Evolutionary conservation across 1,140 invertebrate species (phyloP).

Genomic region (Gryon sp.): DNA sequence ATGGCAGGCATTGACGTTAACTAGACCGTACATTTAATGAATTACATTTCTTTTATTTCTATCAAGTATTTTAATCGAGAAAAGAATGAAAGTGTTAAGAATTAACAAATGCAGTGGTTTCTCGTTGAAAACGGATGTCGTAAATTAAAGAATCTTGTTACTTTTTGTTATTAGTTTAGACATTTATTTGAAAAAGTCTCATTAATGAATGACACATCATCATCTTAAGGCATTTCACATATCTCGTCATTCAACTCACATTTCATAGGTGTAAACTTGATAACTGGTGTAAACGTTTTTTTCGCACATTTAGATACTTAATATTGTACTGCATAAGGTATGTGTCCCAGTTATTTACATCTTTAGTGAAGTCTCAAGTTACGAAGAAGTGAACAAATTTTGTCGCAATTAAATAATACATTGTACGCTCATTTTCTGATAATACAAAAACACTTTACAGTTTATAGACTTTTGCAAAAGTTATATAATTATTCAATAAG

Average conservation of each 20-base stretch:
- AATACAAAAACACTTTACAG: not conserved
- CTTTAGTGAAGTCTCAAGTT: slow-evolving; percentile 30
- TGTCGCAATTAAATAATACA: slow-evolving; percentile 21
- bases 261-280: slow-evolving; percentile 38
- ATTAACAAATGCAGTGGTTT: too few relatives aligned
- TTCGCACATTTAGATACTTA: slow-evolving; percentile 25
- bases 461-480: slow-evolving; percentile 7
- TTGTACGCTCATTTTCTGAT: slow-evolving; percentile 10
- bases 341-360: slow-evolving; percentile 45
- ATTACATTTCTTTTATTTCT: slow-evolving; percentile 21
- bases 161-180: too few relatives aligned
- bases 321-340: slow-evolving; percentile 33
- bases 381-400: slow-evolving; percentile 16
- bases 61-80: slow-evolving; percentile 24
- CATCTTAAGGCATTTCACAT: too few relatives aligned
- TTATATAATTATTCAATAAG: slow-evolving; percentile 36
- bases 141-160: too few relatives aligned
- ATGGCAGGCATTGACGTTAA: not conserved
- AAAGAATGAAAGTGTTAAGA: slow-evolving; percentile 38
- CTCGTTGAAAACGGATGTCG: too few relatives aligned
- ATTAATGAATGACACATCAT: too few relatives aligned
- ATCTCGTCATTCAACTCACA: slow-evolving; percentile 19
- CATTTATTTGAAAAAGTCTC: too few relatives aligned
- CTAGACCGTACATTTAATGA: slow-evolving; percentile 26
- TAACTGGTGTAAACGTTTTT: slow-evolving; percentile 27